Evolutionary conservation across 1,140 invertebrate species (phyloP).

Genomic region (Choristoneura fumiferana): DNA sequence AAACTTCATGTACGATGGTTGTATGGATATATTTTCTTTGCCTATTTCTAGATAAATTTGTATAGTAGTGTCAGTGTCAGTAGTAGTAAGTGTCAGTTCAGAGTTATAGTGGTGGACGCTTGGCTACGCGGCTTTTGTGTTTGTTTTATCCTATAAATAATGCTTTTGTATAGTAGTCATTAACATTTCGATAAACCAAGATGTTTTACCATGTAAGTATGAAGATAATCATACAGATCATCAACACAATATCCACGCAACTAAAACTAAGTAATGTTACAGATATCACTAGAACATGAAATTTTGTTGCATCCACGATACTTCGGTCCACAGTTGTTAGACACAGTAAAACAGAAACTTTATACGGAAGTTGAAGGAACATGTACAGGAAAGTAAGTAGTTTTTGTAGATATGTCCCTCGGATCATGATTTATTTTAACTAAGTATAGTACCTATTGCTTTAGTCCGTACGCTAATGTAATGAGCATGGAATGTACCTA

Average conservation of each 20-base stretch:
- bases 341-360: too few species aligned
- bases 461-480: too few species aligned
- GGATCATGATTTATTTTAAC: too few species aligned
- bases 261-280: slow-evolving; percentile 56
- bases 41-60: too few species aligned
- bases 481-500: too few species aligned
- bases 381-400: slow-evolving; percentile 95
- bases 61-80: not conserved
- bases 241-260: too few species aligned
- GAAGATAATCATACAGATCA: too few species aligned
- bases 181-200: slow-evolving; percentile 1
- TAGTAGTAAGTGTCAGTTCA: not conserved
- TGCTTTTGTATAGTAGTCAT: not conserved
- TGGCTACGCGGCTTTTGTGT: not conserved
- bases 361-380: too few species aligned
- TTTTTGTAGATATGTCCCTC: not conserved
- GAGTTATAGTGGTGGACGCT: not conserved
- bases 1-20: not conserved
- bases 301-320: slow-evolving; percentile 98
- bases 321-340: slow-evolving; percentile 98
- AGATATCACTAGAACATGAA: slow-evolving; percentile 99
- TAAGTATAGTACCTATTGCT: too few species aligned
- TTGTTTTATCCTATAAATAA: slow-evolving; percentile 7
- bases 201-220: slow-evolving; percentile 28
- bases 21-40: not conserved